phyloP scores from a whole-genome alignment of 2,797 vertebrate species.

The Gymnothorax javanicus region DNA sequence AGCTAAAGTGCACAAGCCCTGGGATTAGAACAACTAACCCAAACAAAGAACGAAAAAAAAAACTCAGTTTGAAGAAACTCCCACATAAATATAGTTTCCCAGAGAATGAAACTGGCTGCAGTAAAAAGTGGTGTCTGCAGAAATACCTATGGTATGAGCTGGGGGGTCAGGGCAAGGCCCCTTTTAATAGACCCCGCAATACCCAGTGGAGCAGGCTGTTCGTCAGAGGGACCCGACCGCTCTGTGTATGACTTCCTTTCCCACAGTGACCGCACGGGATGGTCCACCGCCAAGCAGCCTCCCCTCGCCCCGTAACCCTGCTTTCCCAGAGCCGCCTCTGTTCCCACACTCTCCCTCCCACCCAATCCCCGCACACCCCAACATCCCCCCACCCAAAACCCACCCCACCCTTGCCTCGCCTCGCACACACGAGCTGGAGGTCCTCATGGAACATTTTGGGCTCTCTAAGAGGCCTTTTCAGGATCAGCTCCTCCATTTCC shows the following conservation, averaged over 20 bases:
- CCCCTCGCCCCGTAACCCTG: constrained; percentile 48
- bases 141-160: constrained; percentile 49
- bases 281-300: constrained; percentile 34
- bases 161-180: constrained; percentile 2
- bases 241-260: constrained; percentile 53
- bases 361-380: constrained; percentile 21
- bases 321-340: constrained; percentile 47
- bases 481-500: background rate
- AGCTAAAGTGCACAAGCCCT: background rate
- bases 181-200: background rate
- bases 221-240: constrained; percentile 54
- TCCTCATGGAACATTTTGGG: background rate
- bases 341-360: constrained; percentile 46
- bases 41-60: constrained; percentile 1
- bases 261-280: constrained; percentile 51
- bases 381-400: constrained; percentile 45
- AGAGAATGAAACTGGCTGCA: constrained; percentile 5
- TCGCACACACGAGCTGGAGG: constrained; percentile 18
- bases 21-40: background rate
- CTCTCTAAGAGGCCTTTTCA: background rate
- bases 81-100: background rate
- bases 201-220: constrained; percentile 40
- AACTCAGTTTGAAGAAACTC: background rate
- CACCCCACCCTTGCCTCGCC: constrained; percentile 21
- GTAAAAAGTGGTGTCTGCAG: background rate